Conservation (phyloP, 2,113 vertebrate genomes). For the Cervus canadensis region DNA sequence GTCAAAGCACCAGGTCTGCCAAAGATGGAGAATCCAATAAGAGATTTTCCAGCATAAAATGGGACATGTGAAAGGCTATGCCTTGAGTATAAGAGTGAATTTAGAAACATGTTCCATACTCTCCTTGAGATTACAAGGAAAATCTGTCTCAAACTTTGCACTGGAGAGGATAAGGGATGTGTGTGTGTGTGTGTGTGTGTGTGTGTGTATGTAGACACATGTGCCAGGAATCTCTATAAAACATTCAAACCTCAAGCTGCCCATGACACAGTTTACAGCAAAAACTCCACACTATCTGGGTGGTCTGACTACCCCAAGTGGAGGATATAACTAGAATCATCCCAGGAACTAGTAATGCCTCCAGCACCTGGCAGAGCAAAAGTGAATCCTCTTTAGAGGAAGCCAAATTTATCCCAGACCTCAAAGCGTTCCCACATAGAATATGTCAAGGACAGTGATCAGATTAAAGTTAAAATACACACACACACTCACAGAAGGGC, state of each 20-base stretch:
- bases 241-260: background rate
- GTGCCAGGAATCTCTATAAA: background rate
- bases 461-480: background rate
- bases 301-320: background rate
- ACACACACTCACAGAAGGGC: background rate
- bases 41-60: background rate
- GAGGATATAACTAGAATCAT: background rate
- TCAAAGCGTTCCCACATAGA: background rate
- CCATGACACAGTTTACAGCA: background rate
- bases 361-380: background rate
- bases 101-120: background rate
- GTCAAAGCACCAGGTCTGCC: background rate
- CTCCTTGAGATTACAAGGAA: background rate
- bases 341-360: background rate
- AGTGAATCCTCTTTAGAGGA: background rate
- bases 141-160: background rate
- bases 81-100: background rate
- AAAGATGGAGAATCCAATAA: background rate
- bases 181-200: background rate
- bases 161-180: background rate
- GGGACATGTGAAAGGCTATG: background rate
- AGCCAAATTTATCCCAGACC: background rate
- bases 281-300: background rate
- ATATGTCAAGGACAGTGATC: conserved; percentile 10
- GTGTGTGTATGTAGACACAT: too few species aligned